Evolutionary conservation across 2,888 invertebrate genomes (phyloP), one percentile per base, ranked within the genome.

Genomic region (Cosmia trapezina): DNA sequence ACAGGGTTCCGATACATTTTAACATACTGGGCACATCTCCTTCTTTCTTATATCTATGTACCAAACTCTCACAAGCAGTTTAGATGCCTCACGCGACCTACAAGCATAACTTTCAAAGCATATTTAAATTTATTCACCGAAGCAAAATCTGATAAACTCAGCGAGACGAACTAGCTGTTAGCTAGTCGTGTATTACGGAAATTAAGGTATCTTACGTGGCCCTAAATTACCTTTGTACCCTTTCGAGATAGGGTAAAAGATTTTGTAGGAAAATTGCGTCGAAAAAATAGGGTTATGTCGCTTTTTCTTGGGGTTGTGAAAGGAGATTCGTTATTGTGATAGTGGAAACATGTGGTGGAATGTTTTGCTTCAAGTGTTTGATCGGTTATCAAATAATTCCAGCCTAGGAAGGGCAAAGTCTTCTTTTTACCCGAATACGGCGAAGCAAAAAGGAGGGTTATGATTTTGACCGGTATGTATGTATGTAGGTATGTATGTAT

Each of bases 81-180:
- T 57, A 28, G 43, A 51, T 53, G 19, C 14, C 51, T 66, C 43
- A 7, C 6, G 8, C 67, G 17, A 66, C 37, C 51, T 37, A 56
- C 54, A 61, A 56, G 72, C 68, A 47, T 59, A 78, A 83, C 65
- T 83, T 74, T 60, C 66, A 62, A 71, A 75, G 51, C 68, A 70
- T 85, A 85, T 83, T 85, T 85, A 83, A 84, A 83, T 83, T 72
- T 85, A 83, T 77, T 77, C 80, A 80, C 73, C 49, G 57, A 68
- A 83, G 75, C 75, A 22, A 80, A 83, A 84, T 77, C 80, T 77
- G 83, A 83, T 84, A 84, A 78, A 70, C 57, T 83, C 51, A 17
- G 57, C 19, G 65, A 64, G 72, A 67, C 62, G 57, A 67, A 70
- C 68, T 60, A 63, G 76, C 64, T 69, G 59, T 56, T 66, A 69